These are phyloP conservation scores for Lamprotornis superbus DNA, from an alignment of 2,113 vertebrate species.

Conservation along the genomic window DNA sequence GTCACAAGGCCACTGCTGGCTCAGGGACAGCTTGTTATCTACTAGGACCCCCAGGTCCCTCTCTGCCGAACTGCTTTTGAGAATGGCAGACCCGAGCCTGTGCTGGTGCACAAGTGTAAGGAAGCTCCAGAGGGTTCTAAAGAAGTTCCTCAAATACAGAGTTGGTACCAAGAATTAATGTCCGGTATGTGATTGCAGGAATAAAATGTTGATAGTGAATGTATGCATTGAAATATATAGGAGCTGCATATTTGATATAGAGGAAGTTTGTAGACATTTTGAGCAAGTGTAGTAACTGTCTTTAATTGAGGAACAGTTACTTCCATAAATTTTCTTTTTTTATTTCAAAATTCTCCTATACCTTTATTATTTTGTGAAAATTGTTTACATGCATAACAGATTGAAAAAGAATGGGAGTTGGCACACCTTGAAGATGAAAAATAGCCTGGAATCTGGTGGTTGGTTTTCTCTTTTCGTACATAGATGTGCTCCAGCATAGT, in stretches of 20 bases:
- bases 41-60: too few relatives aligned
- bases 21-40: background rate
- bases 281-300: background rate
- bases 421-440: background rate
- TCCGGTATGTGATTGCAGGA: background rate
- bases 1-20: background rate
- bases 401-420: background rate
- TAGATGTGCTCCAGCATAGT: background rate
- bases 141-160: background rate
- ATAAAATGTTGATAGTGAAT: background rate
- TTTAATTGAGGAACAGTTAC: background rate
- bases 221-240: background rate
- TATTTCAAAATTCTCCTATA: background rate
- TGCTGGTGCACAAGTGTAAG: background rate
- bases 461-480: background rate
- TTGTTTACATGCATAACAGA: background rate
- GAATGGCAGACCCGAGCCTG: fast-evolving
- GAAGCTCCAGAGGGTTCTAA: background rate
- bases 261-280: background rate
- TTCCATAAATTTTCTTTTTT: background rate
- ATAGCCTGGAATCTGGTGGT: background rate
- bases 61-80: background rate
- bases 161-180: background rate
- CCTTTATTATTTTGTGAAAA: background rate
- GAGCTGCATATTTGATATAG: background rate